Conservation (phyloP, 2,888 invertebrate species). For the Yponomeuta sedellus region DNA sequence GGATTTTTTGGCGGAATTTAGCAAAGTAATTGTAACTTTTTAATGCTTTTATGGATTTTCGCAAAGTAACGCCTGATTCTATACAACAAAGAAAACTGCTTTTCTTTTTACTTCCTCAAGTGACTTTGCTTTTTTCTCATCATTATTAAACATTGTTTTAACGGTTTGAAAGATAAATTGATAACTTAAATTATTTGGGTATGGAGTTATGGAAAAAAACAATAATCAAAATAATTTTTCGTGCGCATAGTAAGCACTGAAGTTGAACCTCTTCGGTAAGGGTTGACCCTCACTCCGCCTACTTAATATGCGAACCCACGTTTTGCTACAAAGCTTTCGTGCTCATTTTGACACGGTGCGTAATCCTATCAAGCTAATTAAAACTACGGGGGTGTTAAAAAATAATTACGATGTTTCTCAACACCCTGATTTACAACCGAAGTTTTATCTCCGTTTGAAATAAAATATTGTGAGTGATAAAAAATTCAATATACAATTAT, state of each 20-base stretch:
- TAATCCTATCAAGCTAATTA: neutral
- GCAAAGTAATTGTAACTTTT: no score
- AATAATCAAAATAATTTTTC: neutral
- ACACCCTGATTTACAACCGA: neutral
- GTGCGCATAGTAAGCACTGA: neutral
- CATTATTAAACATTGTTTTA: no score
- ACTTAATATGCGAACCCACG: neutral
- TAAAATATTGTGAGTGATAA: neutral
- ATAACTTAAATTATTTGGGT: neutral
- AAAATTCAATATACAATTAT: slow-evolving; percentile 1
- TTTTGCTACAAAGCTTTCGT: neutral
- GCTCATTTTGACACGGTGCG: neutral
- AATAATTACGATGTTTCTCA: neutral
- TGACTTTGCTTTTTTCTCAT: no score
- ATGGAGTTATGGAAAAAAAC: neutral
- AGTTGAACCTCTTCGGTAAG: neutral
- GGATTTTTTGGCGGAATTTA: no score
- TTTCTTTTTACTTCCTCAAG: no score
- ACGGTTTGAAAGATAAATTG: no score
- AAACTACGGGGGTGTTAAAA: neutral
- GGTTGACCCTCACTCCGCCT: neutral
- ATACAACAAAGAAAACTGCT: no score
- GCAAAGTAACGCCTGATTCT: no score
- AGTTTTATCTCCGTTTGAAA: neutral
- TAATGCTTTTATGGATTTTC: no score